phyloP scores from a whole-genome alignment of 1,140 invertebrate species.

The Copidosoma floridanum region DNA sequence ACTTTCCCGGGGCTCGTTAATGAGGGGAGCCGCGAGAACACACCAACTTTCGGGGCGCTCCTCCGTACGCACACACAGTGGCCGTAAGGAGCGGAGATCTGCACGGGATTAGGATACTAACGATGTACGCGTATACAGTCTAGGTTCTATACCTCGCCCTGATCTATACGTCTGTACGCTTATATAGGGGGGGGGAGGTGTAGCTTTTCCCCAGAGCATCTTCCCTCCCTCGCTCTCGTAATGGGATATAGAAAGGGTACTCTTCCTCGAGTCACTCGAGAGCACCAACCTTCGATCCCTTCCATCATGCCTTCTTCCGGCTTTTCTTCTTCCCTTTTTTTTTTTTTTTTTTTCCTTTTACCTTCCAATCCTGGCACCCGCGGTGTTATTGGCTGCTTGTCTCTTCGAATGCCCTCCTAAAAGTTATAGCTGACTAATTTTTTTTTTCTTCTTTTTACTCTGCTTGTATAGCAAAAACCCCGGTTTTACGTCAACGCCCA shows the following conservation, averaged over 20 bases:
- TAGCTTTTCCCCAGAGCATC: too few relatives aligned
- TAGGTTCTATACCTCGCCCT: not conserved
- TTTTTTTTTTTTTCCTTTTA: too few relatives aligned
- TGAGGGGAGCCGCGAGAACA: conserved; percentile 1
- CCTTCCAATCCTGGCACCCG: conserved; percentile 12
- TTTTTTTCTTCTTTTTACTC: too few relatives aligned
- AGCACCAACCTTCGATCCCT: not conserved
- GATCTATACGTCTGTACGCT: not conserved
- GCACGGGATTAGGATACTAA: conserved; percentile 19
- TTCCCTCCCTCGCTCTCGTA: too few relatives aligned
- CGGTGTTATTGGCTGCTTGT: too few relatives aligned
- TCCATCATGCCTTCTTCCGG: not conserved
- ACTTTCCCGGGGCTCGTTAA: not conserved
- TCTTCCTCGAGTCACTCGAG: not conserved
- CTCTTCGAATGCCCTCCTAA: too few relatives aligned
- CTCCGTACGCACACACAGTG: not conserved
- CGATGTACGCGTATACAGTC: too few relatives aligned
- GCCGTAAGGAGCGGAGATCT: not conserved
- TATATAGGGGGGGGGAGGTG: not conserved
- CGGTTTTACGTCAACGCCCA: too few relatives aligned
- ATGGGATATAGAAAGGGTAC: conserved; percentile 22
- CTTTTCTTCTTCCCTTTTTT: not conserved
- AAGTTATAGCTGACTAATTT: too few relatives aligned
- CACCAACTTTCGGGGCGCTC: not conserved
- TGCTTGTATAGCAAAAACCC: too few relatives aligned